Conservation (phyloP, 2,888 invertebrate genomes). For the Palloptera scutellata region DNA sequence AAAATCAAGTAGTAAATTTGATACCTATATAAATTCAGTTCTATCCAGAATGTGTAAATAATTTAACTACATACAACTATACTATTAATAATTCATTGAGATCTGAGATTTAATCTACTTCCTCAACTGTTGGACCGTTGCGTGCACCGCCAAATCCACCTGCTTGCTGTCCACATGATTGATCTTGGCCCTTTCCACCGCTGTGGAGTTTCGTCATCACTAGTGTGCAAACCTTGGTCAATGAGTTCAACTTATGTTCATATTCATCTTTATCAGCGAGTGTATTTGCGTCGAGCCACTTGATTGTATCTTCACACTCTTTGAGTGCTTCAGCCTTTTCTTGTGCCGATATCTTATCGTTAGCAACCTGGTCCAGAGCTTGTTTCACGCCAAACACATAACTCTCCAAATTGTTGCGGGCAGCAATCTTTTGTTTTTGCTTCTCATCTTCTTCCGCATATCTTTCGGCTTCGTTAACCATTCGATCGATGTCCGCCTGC, state of each 20-base stretch:
- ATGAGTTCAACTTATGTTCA: conserved; percentile 64
- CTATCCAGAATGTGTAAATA: too few species aligned
- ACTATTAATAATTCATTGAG: too few species aligned
- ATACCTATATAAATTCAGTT: too few species aligned
- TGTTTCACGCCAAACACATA: conserved; percentile 75
- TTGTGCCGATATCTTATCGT: conserved; percentile 68
- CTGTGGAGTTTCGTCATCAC: conserved; percentile 64
- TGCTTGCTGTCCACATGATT: conserved; percentile 65
- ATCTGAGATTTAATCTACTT: conserved; percentile 48
- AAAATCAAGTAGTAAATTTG: too few species aligned
- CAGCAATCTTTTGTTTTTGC: conserved; percentile 72
- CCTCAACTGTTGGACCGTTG: conserved; percentile 58
- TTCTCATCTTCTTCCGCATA: conserved; percentile 78
- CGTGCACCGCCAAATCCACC: conserved; percentile 68
- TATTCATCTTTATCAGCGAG: conserved; percentile 79
- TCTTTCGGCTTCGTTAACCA: conserved; percentile 77
- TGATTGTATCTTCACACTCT: conserved; percentile 71
- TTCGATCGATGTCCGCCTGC: conserved; percentile 82
- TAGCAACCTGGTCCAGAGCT: conserved; percentile 69
- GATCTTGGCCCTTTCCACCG: conserved; percentile 72
- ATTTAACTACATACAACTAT: too few species aligned
- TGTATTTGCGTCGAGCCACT: conserved; percentile 78
- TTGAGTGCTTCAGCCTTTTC: conserved; percentile 74
- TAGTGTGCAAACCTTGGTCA: conserved; percentile 58
- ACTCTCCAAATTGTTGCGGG: conserved; percentile 71